Base-by-base conservation (phyloP, 1,140 invertebrate species). In the Drosophila insularis region DNA sequence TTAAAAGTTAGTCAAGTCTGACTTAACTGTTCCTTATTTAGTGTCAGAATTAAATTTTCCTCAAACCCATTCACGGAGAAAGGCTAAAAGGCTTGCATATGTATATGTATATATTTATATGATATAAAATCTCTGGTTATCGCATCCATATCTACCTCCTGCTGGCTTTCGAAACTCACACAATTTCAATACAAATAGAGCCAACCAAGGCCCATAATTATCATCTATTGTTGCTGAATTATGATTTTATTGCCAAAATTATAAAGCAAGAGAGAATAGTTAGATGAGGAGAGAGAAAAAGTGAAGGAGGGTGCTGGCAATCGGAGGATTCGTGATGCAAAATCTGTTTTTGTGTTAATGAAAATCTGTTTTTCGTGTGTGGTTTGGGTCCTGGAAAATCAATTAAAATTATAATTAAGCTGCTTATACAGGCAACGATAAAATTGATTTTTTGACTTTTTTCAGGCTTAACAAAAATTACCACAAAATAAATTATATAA, bases 391-490 rank as follows among this genome's bases (percentile, higher is more conserved):
- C 17, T 50, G 55, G 53, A 14, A 70, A 74, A 69, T 74, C 66
- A 70, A 77, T 77, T 77, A 63, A 77, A 74, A 74, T 65, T 54
- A 59, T 73, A 73, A 76, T 75, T 60, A 72, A 68, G 73, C 63
- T 67, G 39, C 60, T 60, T 69, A 69, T 72, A 19, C 27, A 21
- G 19, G 63, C 43, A 50, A 21, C 43, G 43, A 50, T 21, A 73
- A 63, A 69, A 74, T 69, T 69, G 71, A 64, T 70, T 74, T 58
- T 64, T 55, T 58, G 35, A 40, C 35, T 61, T 61, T 40, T 61
- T 40, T 39, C 40, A 14, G 59, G 59, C 21, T 61, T 61, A 39
- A 61, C 21, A 61, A 61, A 50, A 37, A 19, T 61, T 14, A 10
- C 59, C 39, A n/a, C 31, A 40, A 21, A 39, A 58, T 58, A 19